A percentile compares a stretch with the other conserved stretches of the same genome.
phyloP scores from a whole-genome alignment of 1,140 invertebrate species.

The Neocloeon triangulifer region DNA sequence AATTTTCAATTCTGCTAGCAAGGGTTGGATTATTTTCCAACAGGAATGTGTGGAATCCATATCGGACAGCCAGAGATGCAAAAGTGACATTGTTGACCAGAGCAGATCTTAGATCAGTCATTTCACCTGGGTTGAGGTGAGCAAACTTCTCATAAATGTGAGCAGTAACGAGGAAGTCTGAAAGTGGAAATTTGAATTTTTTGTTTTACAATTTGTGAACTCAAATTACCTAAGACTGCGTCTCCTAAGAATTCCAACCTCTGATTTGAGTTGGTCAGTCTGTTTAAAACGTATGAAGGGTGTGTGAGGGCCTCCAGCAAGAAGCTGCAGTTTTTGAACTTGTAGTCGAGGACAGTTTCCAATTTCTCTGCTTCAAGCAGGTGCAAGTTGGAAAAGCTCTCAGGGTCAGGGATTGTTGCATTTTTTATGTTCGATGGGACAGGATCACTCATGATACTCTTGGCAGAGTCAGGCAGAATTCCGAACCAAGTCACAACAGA shows the following conservation, averaged over 20 bases:
- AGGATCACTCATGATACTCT: too few species aligned
- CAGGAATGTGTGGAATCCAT: constrained; percentile 53
- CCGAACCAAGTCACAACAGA: constrained; percentile 56
- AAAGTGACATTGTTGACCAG: constrained; percentile 92
- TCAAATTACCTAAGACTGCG: constrained; percentile 46
- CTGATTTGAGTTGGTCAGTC: constrained; percentile 75
- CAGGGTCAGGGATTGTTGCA: too few species aligned
- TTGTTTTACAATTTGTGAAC: too few species aligned
- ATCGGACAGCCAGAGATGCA: constrained; percentile 63
- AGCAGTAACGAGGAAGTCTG: constrained; percentile 74
- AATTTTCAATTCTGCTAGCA: constrained; percentile 43
- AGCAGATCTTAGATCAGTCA: constrained; percentile 81
- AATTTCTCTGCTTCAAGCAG: too few species aligned
- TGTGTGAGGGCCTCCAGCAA: constrained; percentile 75
- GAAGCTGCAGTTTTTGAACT: constrained; percentile 34
- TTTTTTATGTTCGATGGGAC: too few species aligned
- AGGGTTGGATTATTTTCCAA: constrained; percentile 35
- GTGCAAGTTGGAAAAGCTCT: too few species aligned
- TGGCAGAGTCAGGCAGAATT: constrained; percentile 31
- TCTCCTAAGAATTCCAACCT: constrained; percentile 89
- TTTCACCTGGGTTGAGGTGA: constrained; percentile 48
- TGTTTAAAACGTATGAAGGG: constrained; percentile 68
- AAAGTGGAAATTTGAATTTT: constrained; percentile 9
- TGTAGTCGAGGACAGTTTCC: constrained; percentile 38
- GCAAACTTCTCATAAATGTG: constrained; percentile 56